phyloP scores from a whole-genome alignment of 2,888 invertebrate genomes.

The Synergus japonicus region DNA sequence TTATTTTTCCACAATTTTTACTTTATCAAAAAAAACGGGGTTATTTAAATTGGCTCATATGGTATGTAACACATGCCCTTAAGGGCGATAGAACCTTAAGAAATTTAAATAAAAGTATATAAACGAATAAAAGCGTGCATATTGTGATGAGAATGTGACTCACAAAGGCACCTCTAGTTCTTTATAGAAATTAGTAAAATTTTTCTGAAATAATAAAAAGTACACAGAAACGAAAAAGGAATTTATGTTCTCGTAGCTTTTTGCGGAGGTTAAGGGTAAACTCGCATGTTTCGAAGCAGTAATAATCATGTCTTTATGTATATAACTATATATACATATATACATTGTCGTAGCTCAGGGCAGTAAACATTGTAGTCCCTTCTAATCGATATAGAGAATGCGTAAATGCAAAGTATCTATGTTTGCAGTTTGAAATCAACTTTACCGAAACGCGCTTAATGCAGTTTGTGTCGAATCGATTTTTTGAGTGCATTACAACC shows the following conservation, averaged over 20 bases:
- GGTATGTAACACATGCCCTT: too few species aligned
- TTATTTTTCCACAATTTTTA: too few species aligned
- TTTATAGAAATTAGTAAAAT: neutral
- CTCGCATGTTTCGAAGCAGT: neutral
- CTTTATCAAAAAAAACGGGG: too few species aligned
- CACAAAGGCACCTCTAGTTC: too few species aligned
- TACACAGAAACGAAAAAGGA: neutral
- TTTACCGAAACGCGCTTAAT: neutral
- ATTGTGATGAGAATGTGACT: too few species aligned
- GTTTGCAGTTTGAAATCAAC: slow-evolving; percentile 7
- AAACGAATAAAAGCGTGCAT: too few species aligned
- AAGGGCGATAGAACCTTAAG: too few species aligned
- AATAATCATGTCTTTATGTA: slow-evolving; percentile 5
- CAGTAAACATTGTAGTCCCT: slow-evolving; percentile 23
- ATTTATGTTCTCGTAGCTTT: neutral
- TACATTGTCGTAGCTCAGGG: neutral
- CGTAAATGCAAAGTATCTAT: slow-evolving; percentile 1
- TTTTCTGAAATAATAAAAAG: neutral
- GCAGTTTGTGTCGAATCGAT: slow-evolving; percentile 12
- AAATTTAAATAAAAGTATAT: too few species aligned
- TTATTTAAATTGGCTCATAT: too few species aligned
- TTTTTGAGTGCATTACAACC: slow-evolving; percentile 28
- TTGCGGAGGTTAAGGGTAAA: neutral
- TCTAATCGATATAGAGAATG: slow-evolving; percentile 29
- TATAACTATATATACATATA: slow-evolving; percentile 13